phyloP scores from a whole-genome alignment of 2,113 vertebrate species.

The Phalacrocorax brasilianus region DNA sequence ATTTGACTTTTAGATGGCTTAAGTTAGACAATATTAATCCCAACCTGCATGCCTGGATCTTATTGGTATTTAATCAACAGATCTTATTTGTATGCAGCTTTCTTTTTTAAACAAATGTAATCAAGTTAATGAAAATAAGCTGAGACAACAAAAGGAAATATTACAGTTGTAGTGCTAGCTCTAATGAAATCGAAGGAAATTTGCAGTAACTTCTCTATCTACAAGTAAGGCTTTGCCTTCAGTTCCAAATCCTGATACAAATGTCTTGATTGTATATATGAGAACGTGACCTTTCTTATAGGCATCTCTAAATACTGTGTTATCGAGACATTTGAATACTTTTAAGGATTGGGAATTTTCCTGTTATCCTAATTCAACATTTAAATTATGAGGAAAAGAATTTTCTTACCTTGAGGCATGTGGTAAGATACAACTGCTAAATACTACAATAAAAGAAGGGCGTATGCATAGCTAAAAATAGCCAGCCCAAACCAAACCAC shows the following conservation, averaged over 20 bases:
- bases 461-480: not conserved
- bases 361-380: not conserved
- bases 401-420: not conserved
- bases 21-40: not conserved
- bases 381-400: not conserved
- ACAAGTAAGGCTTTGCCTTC: not conserved
- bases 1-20: not conserved
- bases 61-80: constrained; percentile 8
- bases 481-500: not conserved
- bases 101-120: constrained; percentile 13
- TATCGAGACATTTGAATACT: not conserved
- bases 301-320: not conserved
- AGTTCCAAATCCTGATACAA: not conserved
- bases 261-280: not conserved
- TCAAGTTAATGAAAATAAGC: not conserved
- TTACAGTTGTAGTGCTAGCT: not conserved
- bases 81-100: not conserved
- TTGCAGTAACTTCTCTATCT: not conserved
- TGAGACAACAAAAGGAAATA: constrained; percentile 7
- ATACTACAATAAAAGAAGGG: not conserved
- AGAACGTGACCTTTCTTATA: not conserved
- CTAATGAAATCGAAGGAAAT: not conserved
- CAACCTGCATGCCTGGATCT: not conserved
- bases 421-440: not conserved
- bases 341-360: not conserved